phyloP scores from a whole-genome alignment of 2,113 vertebrate species.

The Oreochromis tanganicae region DNA sequence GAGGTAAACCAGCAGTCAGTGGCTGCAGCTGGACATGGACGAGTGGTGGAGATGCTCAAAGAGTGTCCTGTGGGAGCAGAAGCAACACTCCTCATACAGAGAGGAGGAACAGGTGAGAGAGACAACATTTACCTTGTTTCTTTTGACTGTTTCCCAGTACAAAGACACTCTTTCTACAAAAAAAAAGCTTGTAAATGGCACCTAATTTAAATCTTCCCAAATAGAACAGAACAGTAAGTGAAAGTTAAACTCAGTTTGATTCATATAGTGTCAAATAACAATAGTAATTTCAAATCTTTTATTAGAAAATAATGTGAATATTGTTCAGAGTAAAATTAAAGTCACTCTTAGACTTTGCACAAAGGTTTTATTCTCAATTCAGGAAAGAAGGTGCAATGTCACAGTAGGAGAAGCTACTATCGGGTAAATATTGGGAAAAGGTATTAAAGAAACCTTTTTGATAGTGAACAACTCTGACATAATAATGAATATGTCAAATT shows the following conservation, averaged over 20 bases:
- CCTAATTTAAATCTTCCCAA: neutral
- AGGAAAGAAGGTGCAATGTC: neutral
- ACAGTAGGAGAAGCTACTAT: neutral
- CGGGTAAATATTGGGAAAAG: neutral
- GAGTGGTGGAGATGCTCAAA: conserved; percentile 98
- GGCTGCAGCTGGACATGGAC: conserved; percentile 92
- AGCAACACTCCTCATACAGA: conserved; percentile 92
- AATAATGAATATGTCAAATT: neutral
- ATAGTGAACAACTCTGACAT: neutral
- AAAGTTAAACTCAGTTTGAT: neutral
- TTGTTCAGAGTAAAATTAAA: neutral
- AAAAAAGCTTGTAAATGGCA: neutral
- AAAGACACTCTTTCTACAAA: neutral
- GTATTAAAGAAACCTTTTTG: neutral
- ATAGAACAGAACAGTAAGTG: neutral
- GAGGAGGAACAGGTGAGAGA: conserved; percentile 76
- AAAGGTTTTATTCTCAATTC: neutral
- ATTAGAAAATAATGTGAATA: neutral
- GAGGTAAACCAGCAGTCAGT: conserved; percentile 98
- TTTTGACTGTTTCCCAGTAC: neutral
- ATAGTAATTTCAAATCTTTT: fast-evolving
- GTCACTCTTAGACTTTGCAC: neutral
- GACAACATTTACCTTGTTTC: neutral
- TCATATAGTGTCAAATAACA: neutral
- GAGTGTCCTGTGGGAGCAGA: conserved; percentile 94